Evolutionary conservation across 2,888 invertebrate genomes (phyloP).

Genomic region (Seladonia tumulorum): DNA sequence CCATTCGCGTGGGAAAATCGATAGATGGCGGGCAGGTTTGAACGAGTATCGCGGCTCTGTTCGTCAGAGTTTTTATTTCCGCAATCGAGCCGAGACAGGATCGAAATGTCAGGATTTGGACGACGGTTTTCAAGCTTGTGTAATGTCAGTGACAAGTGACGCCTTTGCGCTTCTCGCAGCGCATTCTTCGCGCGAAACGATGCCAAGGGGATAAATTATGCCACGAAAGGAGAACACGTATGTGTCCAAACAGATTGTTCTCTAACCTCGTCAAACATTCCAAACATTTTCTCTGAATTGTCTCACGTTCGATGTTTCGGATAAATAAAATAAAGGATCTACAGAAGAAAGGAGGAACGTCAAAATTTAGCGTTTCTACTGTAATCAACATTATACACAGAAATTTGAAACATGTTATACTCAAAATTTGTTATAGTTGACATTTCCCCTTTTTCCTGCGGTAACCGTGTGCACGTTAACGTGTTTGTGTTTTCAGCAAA

Average conservation of each 20-base stretch:
- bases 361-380: background rate
- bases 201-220: conserved; percentile 81
- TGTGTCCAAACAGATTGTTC: conserved; percentile 60
- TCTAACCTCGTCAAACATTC: conserved; percentile 33
- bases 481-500: conserved; percentile 84
- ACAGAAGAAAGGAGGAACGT: background rate
- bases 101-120: conserved; percentile 55
- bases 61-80: conserved; percentile 52
- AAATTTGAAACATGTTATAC: background rate
- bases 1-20: conserved; percentile 1
- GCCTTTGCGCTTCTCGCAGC: conserved; percentile 53
- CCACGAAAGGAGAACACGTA: conserved; percentile 83
- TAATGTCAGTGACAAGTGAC: conserved; percentile 69
- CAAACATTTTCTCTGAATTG: background rate
- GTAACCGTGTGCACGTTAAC: background rate
- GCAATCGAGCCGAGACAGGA: conserved; percentile 21
- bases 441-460: background rate
- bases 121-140: conserved; percentile 25
- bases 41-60: conserved; percentile 24
- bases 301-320: background rate
- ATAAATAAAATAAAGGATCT: background rate
- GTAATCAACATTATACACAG: background rate
- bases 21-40: conserved; percentile 54
- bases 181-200: conserved; percentile 68
- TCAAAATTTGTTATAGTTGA: background rate